Conservation (phyloP, 2,113 vertebrate genomes). For the Tauraco erythrolophus region DNA sequence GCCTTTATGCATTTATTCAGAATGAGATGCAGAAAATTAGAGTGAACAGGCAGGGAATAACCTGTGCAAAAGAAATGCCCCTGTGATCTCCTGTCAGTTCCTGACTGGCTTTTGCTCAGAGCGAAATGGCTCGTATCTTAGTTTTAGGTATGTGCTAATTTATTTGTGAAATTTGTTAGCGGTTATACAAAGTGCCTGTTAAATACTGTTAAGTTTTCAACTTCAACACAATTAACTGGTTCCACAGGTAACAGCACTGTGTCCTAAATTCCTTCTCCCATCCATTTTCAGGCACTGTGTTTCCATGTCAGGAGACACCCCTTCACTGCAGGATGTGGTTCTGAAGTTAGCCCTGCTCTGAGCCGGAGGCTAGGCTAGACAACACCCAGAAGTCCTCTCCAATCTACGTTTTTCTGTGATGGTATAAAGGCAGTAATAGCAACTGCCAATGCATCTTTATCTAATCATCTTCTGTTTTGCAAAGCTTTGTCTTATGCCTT, state of each 20-base stretch:
- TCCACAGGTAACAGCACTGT: not conserved
- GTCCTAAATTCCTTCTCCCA: not conserved
- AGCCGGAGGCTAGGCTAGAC: not conserved
- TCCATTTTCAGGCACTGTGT: not conserved
- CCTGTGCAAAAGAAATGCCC: not conserved
- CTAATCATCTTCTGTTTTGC: not conserved
- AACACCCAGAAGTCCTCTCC: not conserved
- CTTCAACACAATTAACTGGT: not conserved
- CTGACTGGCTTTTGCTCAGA: not conserved
- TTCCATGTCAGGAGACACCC: not conserved
- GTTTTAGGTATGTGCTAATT: not conserved
- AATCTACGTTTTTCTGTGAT: not conserved
- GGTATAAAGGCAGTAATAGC: not conserved
- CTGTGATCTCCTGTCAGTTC: not conserved
- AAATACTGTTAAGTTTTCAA: not conserved
- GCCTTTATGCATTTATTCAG: too few species aligned
- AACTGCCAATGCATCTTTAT: not conserved
- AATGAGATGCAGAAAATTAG: not conserved
- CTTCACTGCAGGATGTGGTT: not conserved
- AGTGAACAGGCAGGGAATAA: not conserved
- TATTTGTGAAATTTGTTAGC: not conserved
- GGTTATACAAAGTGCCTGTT: not conserved
- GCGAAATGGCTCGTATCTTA: not conserved
- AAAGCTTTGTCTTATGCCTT: not conserved
- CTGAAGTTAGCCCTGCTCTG: not conserved